These are phyloP conservation scores for Meloe dianella DNA, from an alignment of 2,888 invertebrate genomes.

Conservation along the genomic window DNA sequence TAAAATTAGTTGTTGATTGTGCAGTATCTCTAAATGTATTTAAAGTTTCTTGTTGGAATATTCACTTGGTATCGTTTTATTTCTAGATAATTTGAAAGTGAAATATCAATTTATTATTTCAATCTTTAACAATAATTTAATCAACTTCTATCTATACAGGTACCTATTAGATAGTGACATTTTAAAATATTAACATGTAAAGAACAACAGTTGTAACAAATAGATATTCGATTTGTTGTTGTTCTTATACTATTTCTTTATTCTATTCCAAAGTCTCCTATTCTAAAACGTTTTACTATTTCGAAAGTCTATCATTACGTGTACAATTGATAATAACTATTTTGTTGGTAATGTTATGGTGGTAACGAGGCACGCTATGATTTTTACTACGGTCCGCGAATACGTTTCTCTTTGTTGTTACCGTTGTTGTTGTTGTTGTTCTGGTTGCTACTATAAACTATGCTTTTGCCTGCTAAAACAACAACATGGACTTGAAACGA, in stretches of 20 bases:
- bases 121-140: neutral
- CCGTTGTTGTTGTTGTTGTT: constrained; percentile 7
- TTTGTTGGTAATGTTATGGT: constrained; percentile 30
- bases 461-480: constrained; percentile 2
- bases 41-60: neutral
- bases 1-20: constrained; percentile 5
- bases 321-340: constrained; percentile 32
- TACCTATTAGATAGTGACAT: neutral
- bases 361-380: constrained; percentile 33
- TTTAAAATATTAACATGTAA: neutral
- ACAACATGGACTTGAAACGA: neutral
- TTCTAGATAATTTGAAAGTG: neutral
- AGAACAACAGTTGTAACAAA: neutral
- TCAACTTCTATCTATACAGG: neutral
- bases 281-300: constrained; percentile 24
- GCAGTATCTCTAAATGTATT: neutral
- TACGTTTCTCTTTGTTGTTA: constrained; percentile 22
- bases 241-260: neutral
- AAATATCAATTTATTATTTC: neutral
- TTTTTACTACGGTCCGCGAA: constrained; percentile 28
- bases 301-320: constrained; percentile 32
- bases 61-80: neutral
- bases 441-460: neutral
- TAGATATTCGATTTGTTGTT: neutral
- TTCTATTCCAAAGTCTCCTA: neutral